Base-by-base conservation (phyloP, 1,140 invertebrate species). In the Probaryconus sp. region DNA sequence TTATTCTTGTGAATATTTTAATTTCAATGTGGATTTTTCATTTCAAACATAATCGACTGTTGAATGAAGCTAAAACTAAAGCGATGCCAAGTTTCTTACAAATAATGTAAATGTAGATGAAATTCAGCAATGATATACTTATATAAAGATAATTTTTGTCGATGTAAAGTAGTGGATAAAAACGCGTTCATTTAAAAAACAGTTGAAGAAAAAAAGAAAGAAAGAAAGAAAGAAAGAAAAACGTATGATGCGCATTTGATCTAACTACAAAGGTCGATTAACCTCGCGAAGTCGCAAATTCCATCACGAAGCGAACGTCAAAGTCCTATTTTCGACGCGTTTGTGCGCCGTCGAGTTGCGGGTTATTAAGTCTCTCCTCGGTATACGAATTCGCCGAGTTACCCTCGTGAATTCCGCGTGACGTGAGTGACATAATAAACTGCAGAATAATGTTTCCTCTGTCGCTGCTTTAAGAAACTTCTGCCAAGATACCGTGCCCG, bases 381-480 rank as follows among this genome's bases (percentile, higher is more conserved):
- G 55, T 76, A 43, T 73, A 67, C 77, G 77, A 78, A 83, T 81
- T 78, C 72, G 72, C 67, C 31, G 75, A 55, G 70, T 67, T 65
- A 67, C 47, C 50, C 43, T 77, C 48, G 50, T 71, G 67, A 71
- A 78, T 78, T 64, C 45, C 50, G 42, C 64, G 64, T 76, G 64
- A 76, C 63, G 64, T 67, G 68, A 72, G 50, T 35, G 76, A 79
- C 72, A 81, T 81, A 83, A 84, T 84, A 84, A 84, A 84, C 81
- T 82, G 69, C 70, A 58, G 76, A 51, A 74, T 83, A 83, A 81
- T 81, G 78, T 79, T 80, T 81, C 80, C 77, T 79, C 60, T 71
- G 56, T 73, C 81, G 69, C 69, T 75, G 77, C 79, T 83, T 79
- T 65, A 82, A 82, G 80, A 85, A 85, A 85, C 77, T 84, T 85